These are phyloP conservation scores for Antheraea pernyi DNA, from an alignment of 1,140 invertebrate genomes.

Conservation along the genomic window DNA sequence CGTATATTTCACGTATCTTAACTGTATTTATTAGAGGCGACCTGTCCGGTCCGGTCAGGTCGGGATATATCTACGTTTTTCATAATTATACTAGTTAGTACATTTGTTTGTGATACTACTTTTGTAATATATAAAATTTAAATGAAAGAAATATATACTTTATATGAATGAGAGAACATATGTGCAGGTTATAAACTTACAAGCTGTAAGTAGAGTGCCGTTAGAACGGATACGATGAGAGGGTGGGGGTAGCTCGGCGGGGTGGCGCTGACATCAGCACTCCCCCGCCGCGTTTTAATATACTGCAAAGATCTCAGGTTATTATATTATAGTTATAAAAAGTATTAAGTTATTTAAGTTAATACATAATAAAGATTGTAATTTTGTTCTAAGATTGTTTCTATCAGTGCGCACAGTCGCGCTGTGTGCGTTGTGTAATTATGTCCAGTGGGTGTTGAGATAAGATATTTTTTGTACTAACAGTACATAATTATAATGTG, in stretches of 20 bases:
- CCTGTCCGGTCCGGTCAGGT: constrained; percentile 37
- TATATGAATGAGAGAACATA: constrained; percentile 58
- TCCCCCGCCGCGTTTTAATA: constrained; percentile 26
- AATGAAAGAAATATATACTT: constrained; percentile 69
- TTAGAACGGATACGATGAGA: constrained; percentile 12
- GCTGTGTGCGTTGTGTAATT: constrained; percentile 26
- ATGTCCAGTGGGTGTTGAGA: constrained; percentile 58
- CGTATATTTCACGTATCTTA: constrained; percentile 67
- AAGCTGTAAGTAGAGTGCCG: constrained; percentile 47
- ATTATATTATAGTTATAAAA: constrained; percentile 75
- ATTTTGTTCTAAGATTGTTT: constrained; percentile 76
- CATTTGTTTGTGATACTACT: constrained; percentile 80
- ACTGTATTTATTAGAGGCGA: constrained; percentile 75
- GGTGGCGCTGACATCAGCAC: constrained; percentile 25
- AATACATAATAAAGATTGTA: constrained; percentile 68
- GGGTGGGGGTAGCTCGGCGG: constrained; percentile 30
- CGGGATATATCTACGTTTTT: constrained; percentile 61
- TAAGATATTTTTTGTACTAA: constrained; percentile 53
- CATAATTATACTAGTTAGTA: constrained; percentile 41
- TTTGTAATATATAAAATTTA: constrained; percentile 77
- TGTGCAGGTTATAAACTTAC: constrained; percentile 57
- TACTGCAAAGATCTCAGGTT: constrained; percentile 77
- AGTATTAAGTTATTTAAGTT: constrained; percentile 80
- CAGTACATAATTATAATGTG: constrained; percentile 57
- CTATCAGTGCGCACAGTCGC: constrained; percentile 54